These are phyloP conservation scores for Spea multiplicata DNA, from an alignment of 2,113 vertebrate genomes.

Conservation along the genomic window DNA sequence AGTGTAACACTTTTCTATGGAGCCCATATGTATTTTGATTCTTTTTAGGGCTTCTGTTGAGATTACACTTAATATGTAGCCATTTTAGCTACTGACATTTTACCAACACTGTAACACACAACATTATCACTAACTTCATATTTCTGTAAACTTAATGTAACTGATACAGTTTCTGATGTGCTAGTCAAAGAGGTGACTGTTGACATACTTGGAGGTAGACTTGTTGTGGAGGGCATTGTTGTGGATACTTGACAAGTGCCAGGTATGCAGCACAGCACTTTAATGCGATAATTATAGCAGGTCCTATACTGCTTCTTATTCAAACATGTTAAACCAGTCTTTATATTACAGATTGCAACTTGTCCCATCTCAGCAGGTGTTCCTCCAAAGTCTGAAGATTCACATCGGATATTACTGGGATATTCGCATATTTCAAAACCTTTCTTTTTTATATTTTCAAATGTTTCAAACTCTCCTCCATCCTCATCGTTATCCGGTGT, in stretches of 20 bases:
- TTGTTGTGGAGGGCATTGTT: not conserved
- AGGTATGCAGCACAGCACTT: constrained; percentile 4
- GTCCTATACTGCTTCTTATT: not conserved
- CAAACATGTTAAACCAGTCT: not conserved
- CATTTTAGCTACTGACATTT: no score
- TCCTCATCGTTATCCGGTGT: not conserved
- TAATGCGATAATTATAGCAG: not conserved
- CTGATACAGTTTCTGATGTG: not conserved
- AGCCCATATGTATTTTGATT: no score
- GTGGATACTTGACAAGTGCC: not conserved
- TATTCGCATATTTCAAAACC: not conserved
- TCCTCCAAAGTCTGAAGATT: not conserved
- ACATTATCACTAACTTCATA: no score
- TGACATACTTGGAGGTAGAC: not conserved
- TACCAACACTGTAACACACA: no score
- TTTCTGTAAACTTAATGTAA: not conserved
- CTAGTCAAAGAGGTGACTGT: not conserved
- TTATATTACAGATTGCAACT: not conserved
- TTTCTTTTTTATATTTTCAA: not conserved
- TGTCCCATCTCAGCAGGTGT: not conserved
- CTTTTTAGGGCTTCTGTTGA: no score
- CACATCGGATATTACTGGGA: not conserved
- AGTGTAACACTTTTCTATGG: no score
- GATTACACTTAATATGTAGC: no score
- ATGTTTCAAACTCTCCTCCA: constrained; percentile 3